A percentile compares a stretch with the other conserved stretches of the same genome.
These are phyloP conservation scores for Deroplatys truncata DNA, from an alignment of 2,888 invertebrate species.

Conservation along the genomic window DNA sequence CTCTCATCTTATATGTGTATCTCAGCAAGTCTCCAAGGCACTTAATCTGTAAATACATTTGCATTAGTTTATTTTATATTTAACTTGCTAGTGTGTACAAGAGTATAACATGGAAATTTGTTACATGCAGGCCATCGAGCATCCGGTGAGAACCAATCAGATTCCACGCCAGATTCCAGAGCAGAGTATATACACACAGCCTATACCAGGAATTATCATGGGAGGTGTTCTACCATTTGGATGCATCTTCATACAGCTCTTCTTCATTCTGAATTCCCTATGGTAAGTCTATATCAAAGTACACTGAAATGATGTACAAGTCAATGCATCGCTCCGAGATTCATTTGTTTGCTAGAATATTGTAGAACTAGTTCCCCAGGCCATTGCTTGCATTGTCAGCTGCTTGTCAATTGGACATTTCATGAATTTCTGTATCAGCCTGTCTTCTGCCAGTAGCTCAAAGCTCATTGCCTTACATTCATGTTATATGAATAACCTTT, in stretches of 20 bases:
- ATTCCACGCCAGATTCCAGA: constrained; percentile 98
- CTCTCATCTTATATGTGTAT: too few species aligned
- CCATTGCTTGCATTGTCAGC: not conserved
- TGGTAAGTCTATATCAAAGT: constrained; percentile 63
- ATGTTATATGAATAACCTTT: too few species aligned
- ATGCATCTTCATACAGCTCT: constrained; percentile 97
- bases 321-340: not conserved
- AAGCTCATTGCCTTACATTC: too few species aligned
- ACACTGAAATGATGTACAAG: not conserved
- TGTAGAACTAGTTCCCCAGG: constrained; percentile 39
- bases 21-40: too few species aligned
- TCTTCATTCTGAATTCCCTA: constrained; percentile 97
- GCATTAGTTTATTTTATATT: too few species aligned
- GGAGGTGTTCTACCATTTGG: constrained; percentile 98
- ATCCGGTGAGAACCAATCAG: constrained; percentile 97
- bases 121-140: constrained; percentile 75
- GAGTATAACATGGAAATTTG: too few species aligned
- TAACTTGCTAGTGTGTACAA: too few species aligned
- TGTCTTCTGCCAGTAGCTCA: too few species aligned
- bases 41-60: too few species aligned
- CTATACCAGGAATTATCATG: constrained; percentile 94
- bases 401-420: too few species aligned
- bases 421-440: too few species aligned
- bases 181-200: constrained; percentile 95
- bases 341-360: not conserved